Conservation (phyloP, 2,113 vertebrate species). For the Megatriorchis doriae region DNA sequence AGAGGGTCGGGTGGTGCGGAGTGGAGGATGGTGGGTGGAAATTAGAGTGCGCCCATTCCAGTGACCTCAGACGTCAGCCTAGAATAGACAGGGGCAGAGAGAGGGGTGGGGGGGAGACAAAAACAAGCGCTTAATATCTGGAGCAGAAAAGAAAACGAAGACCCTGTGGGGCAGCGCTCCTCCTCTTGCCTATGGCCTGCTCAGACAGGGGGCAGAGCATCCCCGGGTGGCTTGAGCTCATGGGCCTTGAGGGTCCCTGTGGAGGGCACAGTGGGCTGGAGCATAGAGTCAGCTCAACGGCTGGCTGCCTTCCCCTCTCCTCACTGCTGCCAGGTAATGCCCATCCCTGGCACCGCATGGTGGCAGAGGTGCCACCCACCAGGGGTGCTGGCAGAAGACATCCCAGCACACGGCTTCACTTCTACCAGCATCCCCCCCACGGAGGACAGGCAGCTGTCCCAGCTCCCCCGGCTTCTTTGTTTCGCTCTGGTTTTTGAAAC, state of each 20-base stretch:
- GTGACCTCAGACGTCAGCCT: constrained; percentile 99
- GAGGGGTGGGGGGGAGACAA: constrained; percentile 41
- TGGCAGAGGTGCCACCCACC: background rate
- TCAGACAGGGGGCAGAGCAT: background rate
- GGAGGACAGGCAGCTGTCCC: background rate
- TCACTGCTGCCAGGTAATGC: background rate
- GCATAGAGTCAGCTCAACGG: background rate
- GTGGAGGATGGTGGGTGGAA: constrained; percentile 73
- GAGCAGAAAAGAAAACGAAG: constrained; percentile 54
- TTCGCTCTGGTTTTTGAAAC: background rate
- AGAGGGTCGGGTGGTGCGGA: constrained; percentile 79
- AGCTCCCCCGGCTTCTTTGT: background rate
- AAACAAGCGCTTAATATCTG: constrained; percentile 65
- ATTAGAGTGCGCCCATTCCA: constrained; percentile 93
- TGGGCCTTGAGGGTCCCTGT: background rate
- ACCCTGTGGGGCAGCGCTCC: background rate
- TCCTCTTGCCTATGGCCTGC: background rate
- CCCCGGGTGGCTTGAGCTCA: background rate
- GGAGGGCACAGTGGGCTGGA: background rate
- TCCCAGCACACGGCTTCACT: background rate
- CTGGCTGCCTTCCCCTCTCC: background rate
- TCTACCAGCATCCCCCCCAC: background rate
- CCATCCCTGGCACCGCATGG: accelerated
- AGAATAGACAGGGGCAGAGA: constrained; percentile 75
- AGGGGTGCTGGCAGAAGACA: background rate